These are phyloP conservation scores for Acrobasis suavella DNA, from an alignment of 2,888 invertebrate genomes.

Conservation along the genomic window DNA sequence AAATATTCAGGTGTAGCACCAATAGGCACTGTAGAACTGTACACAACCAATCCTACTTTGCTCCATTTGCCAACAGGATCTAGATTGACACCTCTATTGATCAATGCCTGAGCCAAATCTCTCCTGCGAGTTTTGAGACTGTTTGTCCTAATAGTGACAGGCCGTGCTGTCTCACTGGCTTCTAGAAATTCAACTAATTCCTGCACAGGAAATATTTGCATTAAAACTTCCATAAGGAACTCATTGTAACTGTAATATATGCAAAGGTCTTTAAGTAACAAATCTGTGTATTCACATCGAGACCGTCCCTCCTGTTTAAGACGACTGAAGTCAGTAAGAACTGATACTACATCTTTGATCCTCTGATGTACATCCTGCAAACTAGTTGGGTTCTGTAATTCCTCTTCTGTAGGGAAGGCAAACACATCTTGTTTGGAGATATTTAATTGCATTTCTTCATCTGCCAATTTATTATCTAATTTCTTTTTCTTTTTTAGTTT, in stretches of 20 bases:
- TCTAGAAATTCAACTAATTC: slow-evolving; percentile 97
- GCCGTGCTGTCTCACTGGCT: slow-evolving; percentile 96
- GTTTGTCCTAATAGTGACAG: slow-evolving; percentile 97
- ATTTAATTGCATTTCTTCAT: slow-evolving; percentile 92
- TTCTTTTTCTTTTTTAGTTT: slow-evolving; percentile 89
- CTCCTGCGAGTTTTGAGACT: slow-evolving; percentile 95
- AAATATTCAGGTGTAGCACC: slow-evolving; percentile 99
- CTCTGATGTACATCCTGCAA: slow-evolving; percentile 93
- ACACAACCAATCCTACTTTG: slow-evolving; percentile 98
- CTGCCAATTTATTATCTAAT: slow-evolving; percentile 86
- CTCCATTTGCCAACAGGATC: slow-evolving; percentile 99
- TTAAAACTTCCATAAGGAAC: slow-evolving; percentile 95
- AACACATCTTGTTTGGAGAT: slow-evolving; percentile 89
- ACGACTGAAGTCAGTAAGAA: slow-evolving; percentile 90
- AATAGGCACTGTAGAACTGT: slow-evolving; percentile 96
- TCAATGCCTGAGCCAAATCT: slow-evolving; percentile 96
- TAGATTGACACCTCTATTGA: slow-evolving; percentile 97
- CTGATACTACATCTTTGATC: slow-evolving; percentile 92
- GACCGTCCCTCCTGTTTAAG: slow-evolving; percentile 86
- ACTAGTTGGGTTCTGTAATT: slow-evolving; percentile 86
- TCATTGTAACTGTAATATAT: slow-evolving; percentile 98
- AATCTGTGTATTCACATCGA: slow-evolving; percentile 90
- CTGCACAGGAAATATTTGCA: slow-evolving; percentile 93
- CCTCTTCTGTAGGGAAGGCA: slow-evolving; percentile 89
- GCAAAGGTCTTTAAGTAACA: slow-evolving; percentile 93